Evolutionary conservation across 2,113 vertebrate species (phyloP).

Genomic region (Camelus dromedarius): DNA sequence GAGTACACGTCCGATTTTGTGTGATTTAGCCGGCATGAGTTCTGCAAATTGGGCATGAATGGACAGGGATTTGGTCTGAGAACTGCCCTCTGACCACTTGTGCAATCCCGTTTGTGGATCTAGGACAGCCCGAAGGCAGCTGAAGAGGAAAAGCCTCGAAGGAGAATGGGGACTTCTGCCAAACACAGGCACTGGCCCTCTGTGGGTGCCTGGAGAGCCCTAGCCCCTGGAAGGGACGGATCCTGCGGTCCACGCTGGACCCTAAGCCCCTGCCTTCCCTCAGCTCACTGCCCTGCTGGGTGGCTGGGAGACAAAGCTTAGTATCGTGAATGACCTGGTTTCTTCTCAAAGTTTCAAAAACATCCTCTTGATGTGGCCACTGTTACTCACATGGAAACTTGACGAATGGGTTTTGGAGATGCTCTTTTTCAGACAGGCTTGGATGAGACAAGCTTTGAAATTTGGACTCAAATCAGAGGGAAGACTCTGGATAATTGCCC

Average conservation of each 20-base stretch:
- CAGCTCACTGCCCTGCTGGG: not conserved
- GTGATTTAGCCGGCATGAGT: not conserved
- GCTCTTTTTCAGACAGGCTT: not conserved
- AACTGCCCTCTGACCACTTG: not conserved
- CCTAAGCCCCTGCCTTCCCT: not conserved
- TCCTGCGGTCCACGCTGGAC: not conserved
- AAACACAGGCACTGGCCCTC: not conserved
- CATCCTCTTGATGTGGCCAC: not conserved
- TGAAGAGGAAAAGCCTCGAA: not conserved
- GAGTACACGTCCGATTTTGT: not conserved
- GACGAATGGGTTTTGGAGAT: slow-evolving; percentile 18
- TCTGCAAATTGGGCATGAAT: not conserved
- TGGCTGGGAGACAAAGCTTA: not conserved
- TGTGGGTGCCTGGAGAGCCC: fast-evolving
- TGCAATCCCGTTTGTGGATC: not conserved
- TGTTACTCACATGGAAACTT: slow-evolving; percentile 1
- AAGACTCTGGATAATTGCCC: slow-evolving; percentile 19
- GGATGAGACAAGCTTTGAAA: slow-evolving; percentile 28
- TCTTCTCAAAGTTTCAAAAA: not conserved
- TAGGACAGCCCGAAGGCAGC: not conserved
- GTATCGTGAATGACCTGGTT: not conserved
- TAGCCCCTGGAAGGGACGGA: not conserved
- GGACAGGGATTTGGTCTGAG: not conserved
- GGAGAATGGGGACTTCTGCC: not conserved
- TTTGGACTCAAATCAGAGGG: slow-evolving; percentile 25